Percentiles rank a stretch among this genome's conserved stretches.
These are phyloP conservation scores for Panorpa germanica DNA, from an alignment of 2,888 invertebrate species.

Conservation along the genomic window DNA sequence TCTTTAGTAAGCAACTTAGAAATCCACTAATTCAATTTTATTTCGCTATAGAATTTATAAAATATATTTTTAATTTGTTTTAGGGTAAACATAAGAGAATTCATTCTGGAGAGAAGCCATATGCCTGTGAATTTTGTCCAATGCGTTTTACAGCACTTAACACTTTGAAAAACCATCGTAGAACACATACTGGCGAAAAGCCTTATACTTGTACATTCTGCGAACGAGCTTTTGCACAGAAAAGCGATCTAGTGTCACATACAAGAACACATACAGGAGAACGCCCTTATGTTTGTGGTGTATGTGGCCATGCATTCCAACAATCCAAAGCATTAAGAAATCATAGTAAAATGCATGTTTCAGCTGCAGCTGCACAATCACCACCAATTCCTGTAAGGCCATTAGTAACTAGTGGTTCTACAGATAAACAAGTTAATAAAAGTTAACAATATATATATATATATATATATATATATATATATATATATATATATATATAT, in stretches of 20 bases:
- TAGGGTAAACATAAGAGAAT: constrained; percentile 29
- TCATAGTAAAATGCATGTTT: constrained; percentile 29
- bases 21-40: no score
- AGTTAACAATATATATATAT: no score
- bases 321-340: constrained; percentile 30
- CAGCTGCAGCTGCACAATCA: no score
- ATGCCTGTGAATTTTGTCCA: constrained; percentile 34
- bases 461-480: no score
- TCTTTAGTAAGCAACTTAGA: no score
- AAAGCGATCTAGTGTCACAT: constrained; percentile 34
- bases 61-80: background rate
- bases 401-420: no score
- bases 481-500: no score
- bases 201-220: constrained; percentile 34
- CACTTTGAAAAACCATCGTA: constrained; percentile 33
- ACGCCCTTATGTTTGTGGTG: constrained; percentile 25
- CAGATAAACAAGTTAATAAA: no score
- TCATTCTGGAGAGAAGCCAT: constrained; percentile 38
- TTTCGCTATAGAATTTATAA: background rate
- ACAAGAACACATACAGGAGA: constrained; percentile 34
- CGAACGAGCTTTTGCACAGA: constrained; percentile 33
- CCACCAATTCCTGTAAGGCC: no score
- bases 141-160: constrained; percentile 35
- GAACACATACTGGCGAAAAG: constrained; percentile 37
- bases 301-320: constrained; percentile 31